Conservation (phyloP, 2,888 invertebrate genomes). For the Venustoraphidia nigricollis region DNA sequence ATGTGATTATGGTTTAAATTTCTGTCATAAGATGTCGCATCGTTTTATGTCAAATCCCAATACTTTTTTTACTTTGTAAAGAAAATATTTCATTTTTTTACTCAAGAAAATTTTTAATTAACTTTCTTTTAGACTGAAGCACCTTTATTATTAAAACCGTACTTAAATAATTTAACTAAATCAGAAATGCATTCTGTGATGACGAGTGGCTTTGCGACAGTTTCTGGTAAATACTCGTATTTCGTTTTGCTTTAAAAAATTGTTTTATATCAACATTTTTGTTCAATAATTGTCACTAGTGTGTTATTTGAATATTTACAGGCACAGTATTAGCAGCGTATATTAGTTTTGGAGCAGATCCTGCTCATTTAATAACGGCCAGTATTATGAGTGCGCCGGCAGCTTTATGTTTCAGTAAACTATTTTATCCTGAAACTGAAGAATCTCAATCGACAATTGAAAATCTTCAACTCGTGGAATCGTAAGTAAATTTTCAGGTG, state of each 20-base stretch:
- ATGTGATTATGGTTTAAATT: too few species aligned
- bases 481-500: conserved; percentile 32
- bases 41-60: too few species aligned
- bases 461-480: conserved; percentile 53
- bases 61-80: too few species aligned
- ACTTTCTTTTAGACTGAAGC: conserved; percentile 67
- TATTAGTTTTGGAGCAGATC: conserved; percentile 74
- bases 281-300: too few species aligned
- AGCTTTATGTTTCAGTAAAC: conserved; percentile 75
- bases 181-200: conserved; percentile 90
- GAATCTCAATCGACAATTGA: conserved; percentile 59
- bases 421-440: conserved; percentile 85
- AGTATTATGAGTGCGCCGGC: conserved; percentile 96
- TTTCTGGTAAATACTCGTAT: conserved; percentile 47
- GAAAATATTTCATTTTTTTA: too few species aligned
- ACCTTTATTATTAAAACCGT: conserved; percentile 76
- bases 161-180: conserved; percentile 64
- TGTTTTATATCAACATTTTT: background rate
- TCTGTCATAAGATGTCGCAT: too few species aligned
- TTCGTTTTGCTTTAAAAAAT: background rate
- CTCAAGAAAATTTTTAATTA: too few species aligned
- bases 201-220: conserved; percentile 89
- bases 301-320: conserved; percentile 14
- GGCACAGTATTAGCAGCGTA: conserved; percentile 86
- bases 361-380: conserved; percentile 80